A percentile compares a stretch with the other conserved stretches of the same genome.
phyloP scores from a whole-genome alignment of 2,113 vertebrate genomes.

The Castor canadensis region DNA sequence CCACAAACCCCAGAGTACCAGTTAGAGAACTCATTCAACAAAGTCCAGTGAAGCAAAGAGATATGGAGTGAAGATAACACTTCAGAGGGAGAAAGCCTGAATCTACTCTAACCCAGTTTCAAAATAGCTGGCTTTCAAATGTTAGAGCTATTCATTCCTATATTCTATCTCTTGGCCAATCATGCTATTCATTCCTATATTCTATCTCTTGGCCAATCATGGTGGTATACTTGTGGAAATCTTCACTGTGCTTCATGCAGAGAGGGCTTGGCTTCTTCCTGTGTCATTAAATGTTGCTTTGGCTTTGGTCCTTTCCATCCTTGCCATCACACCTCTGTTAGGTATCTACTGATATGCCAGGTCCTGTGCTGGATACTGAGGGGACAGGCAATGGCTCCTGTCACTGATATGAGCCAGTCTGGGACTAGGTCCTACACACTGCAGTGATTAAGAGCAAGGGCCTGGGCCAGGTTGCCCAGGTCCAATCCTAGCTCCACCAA shows the following conservation, averaged over 20 bases:
- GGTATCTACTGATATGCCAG: not conserved
- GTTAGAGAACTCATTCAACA: not conserved
- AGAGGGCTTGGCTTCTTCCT: not conserved
- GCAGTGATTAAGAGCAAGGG: not conserved
- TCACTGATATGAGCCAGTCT: not conserved
- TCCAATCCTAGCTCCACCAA: not conserved
- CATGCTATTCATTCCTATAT: not conserved
- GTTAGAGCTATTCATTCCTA: not conserved
- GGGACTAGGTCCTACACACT: not conserved
- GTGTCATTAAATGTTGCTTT: not conserved
- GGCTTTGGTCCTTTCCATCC: not conserved
- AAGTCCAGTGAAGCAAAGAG: not conserved
- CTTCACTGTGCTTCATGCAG: not conserved
- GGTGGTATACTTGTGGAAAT: accelerated
- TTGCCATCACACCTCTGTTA: not conserved
- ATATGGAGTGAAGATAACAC: not conserved
- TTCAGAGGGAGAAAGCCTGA: not conserved
- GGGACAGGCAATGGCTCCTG: not conserved
- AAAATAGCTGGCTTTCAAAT: not conserved
- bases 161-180: not conserved
- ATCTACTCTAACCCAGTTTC: not conserved
- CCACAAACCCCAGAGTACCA: not conserved
- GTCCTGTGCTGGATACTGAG: not conserved
- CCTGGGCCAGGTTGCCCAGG: no score
- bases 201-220: accelerated